These are phyloP conservation scores for Villa cingulata DNA, from an alignment of 2,888 invertebrate species.

Conservation along the genomic window DNA sequence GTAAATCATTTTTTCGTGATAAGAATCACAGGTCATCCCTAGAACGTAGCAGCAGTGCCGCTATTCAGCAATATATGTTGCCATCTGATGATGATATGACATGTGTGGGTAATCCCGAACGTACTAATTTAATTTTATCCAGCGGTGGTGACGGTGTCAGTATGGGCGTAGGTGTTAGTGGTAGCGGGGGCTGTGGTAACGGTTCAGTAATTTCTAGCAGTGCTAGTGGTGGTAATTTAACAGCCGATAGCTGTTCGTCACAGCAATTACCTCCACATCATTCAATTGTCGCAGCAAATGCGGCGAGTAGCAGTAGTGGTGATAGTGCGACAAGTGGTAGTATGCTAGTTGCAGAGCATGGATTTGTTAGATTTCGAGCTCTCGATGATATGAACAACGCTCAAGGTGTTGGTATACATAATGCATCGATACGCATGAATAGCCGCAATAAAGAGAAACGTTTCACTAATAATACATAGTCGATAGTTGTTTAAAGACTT, in stretches of 20 bases:
- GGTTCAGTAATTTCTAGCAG: constrained; percentile 15
- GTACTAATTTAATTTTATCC: constrained; percentile 25
- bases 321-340: constrained; percentile 46
- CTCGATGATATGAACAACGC: constrained; percentile 39
- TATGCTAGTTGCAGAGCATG: constrained; percentile 83
- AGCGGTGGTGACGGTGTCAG: constrained; percentile 13
- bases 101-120: constrained; percentile 21
- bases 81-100: constrained; percentile 26
- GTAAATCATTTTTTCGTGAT: constrained; percentile 4
- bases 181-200: constrained; percentile 10
- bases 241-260: constrained; percentile 19
- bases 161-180: constrained; percentile 9
- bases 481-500: constrained; percentile 6
- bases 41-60: constrained; percentile 18
- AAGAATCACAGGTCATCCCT: constrained; percentile 10
- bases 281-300: constrained; percentile 14
- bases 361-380: constrained; percentile 72
- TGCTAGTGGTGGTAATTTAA: constrained; percentile 16
- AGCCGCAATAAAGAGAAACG: constrained; percentile 16
- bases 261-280: constrained; percentile 25
- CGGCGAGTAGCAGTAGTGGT: constrained; percentile 37
- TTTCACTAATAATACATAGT: constrained; percentile 20
- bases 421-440: constrained; percentile 20
- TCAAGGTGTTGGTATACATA: constrained; percentile 22
- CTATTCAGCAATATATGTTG: constrained; percentile 13